These are phyloP conservation scores for Ormyrus nitidulus DNA, from an alignment of 2,888 invertebrate species.

Conservation along the genomic window DNA sequence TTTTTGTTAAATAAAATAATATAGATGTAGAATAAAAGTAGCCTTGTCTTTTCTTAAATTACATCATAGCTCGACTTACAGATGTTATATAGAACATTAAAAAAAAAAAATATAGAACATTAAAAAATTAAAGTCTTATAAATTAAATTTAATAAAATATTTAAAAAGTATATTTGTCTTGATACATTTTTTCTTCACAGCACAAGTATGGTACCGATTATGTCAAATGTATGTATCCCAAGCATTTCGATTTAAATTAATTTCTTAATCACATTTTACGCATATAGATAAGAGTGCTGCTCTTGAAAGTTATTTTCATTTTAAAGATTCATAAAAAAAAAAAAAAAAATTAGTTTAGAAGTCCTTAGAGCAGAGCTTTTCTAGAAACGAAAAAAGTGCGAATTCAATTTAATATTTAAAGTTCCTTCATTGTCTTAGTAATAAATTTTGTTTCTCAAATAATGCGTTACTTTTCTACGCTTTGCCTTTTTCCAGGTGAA, in stretches of 20 bases:
- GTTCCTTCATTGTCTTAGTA: conserved; percentile 12
- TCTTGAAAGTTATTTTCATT: conserved; percentile 36
- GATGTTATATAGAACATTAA: neutral
- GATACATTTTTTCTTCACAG: conserved; percentile 50
- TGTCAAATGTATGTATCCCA: conserved; percentile 51
- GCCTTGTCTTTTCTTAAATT: too few species aligned
- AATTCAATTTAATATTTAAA: conserved; percentile 26
- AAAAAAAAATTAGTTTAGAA: conserved; percentile 30
- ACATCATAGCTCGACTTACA: too few species aligned
- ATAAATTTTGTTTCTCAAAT: conserved; percentile 34
- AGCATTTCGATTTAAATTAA: conserved; percentile 36
- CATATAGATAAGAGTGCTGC: conserved; percentile 44
- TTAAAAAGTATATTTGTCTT: conserved; percentile 41
- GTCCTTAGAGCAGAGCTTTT: conserved; percentile 47
- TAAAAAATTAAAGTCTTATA: neutral
- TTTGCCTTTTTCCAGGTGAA: conserved; percentile 50
- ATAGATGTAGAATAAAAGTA: too few species aligned
- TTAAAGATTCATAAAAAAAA: conserved; percentile 35
- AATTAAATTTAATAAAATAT: conserved; percentile 24
- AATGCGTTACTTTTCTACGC: conserved; percentile 21
- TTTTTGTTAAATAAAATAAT: conserved; percentile 8
- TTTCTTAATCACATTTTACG: conserved; percentile 43
- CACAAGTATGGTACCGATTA: conserved; percentile 51
- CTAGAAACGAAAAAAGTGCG: conserved; percentile 33
- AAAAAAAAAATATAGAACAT: neutral